phyloP scores from a whole-genome alignment of 2,888 invertebrate species.

The Chorisops tibialis region DNA sequence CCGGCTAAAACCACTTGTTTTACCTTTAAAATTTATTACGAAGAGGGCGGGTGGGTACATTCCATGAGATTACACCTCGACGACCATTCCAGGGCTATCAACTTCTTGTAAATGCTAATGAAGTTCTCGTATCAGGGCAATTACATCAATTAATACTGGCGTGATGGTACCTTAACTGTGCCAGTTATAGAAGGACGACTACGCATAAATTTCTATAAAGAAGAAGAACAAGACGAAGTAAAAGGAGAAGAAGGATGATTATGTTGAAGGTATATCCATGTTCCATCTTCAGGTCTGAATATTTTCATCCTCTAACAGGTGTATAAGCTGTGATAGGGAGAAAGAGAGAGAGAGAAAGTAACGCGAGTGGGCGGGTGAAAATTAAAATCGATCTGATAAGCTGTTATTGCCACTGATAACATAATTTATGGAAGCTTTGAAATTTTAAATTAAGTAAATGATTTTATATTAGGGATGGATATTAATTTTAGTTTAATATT shows the following conservation, averaged over 20 bases:
- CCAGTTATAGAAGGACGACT: no score
- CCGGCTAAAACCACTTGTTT: no score
- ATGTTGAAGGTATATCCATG: no score
- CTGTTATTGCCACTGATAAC: slow-evolving; percentile 12
- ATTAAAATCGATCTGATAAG: slow-evolving; percentile 17
- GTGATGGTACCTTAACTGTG: not conserved
- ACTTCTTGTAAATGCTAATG: slow-evolving; percentile 31
- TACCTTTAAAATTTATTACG: no score
- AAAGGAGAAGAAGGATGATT: no score
- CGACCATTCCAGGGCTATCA: slow-evolving; percentile 27
- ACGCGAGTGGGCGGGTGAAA: not conserved
- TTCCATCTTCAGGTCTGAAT: no score
- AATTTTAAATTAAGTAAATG: slow-evolving; percentile 5
- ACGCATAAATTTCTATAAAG: no score
- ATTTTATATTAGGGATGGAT: no score
- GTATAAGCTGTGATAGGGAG: not conserved
- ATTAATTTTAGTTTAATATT: no score
- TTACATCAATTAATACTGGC: slow-evolving; percentile 32
- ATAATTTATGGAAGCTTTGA: slow-evolving; percentile 5
- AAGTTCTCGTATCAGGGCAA: slow-evolving; percentile 30
- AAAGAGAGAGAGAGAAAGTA: no score
- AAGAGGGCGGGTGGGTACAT: not conserved
- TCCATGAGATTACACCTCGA: slow-evolving; percentile 17
- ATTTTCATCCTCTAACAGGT: no score
- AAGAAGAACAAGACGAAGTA: no score